Evolutionary conservation across 2,113 vertebrate species (phyloP).

Genomic region (Chloebia gouldiae): DNA sequence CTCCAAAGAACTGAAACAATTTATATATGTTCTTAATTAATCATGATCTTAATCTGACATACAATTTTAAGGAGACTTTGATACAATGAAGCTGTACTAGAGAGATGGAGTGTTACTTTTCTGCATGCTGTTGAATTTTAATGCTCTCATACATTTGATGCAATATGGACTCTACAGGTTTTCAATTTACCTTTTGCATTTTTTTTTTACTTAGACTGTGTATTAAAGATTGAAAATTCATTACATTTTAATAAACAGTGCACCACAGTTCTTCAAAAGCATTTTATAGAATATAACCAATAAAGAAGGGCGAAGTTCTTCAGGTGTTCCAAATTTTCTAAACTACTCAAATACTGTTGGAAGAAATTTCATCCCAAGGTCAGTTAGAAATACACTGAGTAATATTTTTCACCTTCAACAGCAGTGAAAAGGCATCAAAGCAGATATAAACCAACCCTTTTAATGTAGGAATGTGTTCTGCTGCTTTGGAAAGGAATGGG

Average conservation of each 20-base stretch:
- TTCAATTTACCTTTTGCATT: neutral
- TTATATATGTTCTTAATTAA: neutral
- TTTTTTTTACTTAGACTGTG: neutral
- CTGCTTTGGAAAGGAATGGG: neutral
- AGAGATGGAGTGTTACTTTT: neutral
- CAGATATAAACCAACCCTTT: neutral
- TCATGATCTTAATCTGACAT: slow-evolving; percentile 4
- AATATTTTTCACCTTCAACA: neutral
- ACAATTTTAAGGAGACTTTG: slow-evolving; percentile 40
- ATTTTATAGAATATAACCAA: neutral
- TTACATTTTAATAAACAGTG: neutral
- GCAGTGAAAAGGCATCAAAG: neutral
- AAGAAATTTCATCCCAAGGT: neutral
- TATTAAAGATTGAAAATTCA: neutral
- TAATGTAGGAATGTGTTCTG: neutral
- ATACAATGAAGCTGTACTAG: slow-evolving; percentile 9
- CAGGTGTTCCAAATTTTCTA: neutral
- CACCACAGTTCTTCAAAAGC: neutral
- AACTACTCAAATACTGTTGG: neutral
- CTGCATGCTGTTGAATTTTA: neutral
- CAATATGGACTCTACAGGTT: neutral
- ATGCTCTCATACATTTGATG: neutral
- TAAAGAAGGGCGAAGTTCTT: neutral
- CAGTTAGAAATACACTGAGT: neutral
- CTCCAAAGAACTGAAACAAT: neutral